These are phyloP conservation scores for Tethya wilhelma DNA, from an alignment of 37 sponge, comb jelly and placozoan genomes.

Conservation along the genomic window DNA sequence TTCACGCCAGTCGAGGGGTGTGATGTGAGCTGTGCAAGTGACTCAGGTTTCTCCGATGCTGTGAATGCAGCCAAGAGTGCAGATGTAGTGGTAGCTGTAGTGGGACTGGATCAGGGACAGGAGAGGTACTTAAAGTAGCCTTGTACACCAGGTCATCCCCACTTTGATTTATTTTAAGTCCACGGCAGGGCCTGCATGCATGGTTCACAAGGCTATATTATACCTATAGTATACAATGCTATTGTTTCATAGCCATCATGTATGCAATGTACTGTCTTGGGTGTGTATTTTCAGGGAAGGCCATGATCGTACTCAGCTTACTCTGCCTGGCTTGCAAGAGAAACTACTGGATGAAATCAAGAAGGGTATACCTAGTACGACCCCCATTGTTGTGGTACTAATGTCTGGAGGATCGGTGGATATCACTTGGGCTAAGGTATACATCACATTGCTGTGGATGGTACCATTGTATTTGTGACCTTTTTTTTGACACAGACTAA, in stretches of 20 bases:
- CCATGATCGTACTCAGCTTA: slow-evolving; percentile 63
- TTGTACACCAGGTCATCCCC: background rate
- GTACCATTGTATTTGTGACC: background rate
- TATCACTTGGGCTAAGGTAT: slow-evolving; percentile 50
- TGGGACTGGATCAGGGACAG: slow-evolving; percentile 62
- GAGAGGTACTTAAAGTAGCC: slow-evolving; percentile 42
- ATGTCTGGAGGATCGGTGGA: slow-evolving; percentile 89
- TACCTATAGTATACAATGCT: background rate
- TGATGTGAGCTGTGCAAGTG: slow-evolving; percentile 61
- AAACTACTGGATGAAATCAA: slow-evolving; percentile 47
- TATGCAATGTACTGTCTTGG: background rate
- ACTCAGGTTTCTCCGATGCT: slow-evolving; percentile 65
- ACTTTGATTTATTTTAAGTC: too few relatives aligned
- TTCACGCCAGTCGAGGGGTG: slow-evolving; percentile 64
- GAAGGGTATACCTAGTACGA: slow-evolving; percentile 5
- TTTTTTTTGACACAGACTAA: slow-evolving; percentile 26
- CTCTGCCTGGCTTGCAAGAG: slow-evolving; percentile 73
- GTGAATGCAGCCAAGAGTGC: slow-evolving; percentile 49
- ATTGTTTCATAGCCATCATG: background rate
- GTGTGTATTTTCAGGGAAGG: slow-evolving; percentile 62
- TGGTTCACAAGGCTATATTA: too few relatives aligned
- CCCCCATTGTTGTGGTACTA: slow-evolving; percentile 63
- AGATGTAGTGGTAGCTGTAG: slow-evolving; percentile 71
- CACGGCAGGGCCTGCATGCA: too few relatives aligned
- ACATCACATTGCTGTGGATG: background rate